phyloP scores from a whole-genome alignment of 2,113 vertebrate species.

The Pardalotus punctatus region DNA sequence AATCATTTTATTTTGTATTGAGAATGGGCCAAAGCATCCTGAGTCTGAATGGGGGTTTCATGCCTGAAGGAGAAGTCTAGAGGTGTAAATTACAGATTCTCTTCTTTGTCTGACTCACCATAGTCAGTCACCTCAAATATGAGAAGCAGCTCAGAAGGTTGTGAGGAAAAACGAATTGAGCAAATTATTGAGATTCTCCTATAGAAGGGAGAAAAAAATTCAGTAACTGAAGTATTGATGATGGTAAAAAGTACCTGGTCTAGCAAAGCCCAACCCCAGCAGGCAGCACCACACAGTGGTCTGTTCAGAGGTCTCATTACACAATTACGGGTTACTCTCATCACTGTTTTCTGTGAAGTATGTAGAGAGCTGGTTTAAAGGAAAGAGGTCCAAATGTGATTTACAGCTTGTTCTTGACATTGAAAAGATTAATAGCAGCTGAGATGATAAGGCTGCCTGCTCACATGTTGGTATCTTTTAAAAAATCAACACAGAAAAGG shows the following conservation, averaged over 20 bases:
- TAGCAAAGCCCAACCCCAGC: background rate
- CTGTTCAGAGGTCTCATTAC: background rate
- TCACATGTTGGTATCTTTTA: background rate
- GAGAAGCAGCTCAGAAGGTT: background rate
- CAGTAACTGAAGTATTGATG: background rate
- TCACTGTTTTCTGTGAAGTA: background rate
- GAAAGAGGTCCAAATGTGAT: background rate
- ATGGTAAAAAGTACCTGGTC: background rate
- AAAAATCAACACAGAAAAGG: background rate
- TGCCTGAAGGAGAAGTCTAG: background rate
- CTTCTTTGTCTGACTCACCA: background rate
- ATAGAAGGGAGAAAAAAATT: background rate
- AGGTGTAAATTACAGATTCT: background rate
- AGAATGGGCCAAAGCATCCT: background rate
- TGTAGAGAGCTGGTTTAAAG: background rate
- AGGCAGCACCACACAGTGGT: background rate
- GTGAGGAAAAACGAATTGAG: background rate
- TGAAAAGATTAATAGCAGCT: background rate
- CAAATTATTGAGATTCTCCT: background rate
- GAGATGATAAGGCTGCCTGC: background rate
- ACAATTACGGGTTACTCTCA: fast-evolving
- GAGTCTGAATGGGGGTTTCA: background rate
- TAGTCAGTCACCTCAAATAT: background rate
- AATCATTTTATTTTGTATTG: background rate
- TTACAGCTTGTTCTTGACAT: background rate